A percentile compares a stretch with the other conserved stretches of the same genome.
Conservation (phyloP, 1,140 invertebrate genomes). For the Drosophila bifasciata region DNA sequence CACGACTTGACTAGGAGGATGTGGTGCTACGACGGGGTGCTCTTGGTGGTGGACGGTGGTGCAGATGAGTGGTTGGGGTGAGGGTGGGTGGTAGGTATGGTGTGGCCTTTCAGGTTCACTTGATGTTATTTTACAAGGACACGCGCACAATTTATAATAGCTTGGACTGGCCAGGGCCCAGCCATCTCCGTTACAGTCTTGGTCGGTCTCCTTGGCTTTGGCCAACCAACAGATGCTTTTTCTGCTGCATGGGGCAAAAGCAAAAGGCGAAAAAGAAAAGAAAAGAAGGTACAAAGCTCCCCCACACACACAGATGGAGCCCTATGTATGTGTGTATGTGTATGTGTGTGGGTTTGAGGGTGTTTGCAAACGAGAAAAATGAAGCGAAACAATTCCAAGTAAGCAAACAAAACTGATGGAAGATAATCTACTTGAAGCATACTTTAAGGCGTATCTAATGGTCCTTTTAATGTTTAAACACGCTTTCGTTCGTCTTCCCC, state of each 20-base stretch:
- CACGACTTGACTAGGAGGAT: constrained; percentile 46
- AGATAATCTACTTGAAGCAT: constrained; percentile 84
- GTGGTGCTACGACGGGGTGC: neutral
- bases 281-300: constrained; percentile 32
- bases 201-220: constrained; percentile 22
- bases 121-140: constrained; percentile 81
- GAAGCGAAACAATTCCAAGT: constrained; percentile 81
- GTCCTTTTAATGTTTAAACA: constrained; percentile 83
- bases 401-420: constrained; percentile 83
- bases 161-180: constrained; percentile 39
- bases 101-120: constrained; percentile 63
- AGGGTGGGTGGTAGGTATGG: neutral
- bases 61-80: neutral
- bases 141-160: constrained; percentile 81
- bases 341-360: too few species aligned
- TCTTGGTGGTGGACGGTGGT: neutral
- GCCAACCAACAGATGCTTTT: constrained; percentile 38
- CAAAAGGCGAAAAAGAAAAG: constrained; percentile 20
- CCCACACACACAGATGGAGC: constrained; percentile 27
- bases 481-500: constrained; percentile 69
- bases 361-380: constrained; percentile 79
- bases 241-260: constrained; percentile 14
- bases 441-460: constrained; percentile 84
- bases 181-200: constrained; percentile 6
- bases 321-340: constrained; percentile 35